Conservation (phyloP, 2,888 invertebrate species). For the Chalcis sispes region DNA sequence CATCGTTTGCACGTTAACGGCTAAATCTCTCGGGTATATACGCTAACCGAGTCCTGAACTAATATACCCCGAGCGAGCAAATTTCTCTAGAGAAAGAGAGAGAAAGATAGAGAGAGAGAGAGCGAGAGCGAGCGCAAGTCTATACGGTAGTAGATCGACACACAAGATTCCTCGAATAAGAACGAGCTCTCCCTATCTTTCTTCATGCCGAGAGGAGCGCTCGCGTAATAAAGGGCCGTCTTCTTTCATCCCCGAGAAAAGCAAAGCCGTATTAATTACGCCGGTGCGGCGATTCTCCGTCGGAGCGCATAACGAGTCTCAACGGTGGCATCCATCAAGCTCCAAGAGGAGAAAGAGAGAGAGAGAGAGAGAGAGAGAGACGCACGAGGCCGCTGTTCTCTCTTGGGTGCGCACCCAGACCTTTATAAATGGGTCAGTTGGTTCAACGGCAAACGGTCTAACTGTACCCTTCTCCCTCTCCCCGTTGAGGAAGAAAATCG, state of each 20-base stretch:
- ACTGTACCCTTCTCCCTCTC: constrained; percentile 57
- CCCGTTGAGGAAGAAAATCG: constrained; percentile 32
- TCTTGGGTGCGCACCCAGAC: constrained; percentile 1
- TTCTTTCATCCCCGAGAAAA: constrained; percentile 24
- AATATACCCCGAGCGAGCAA: too few relatives aligned
- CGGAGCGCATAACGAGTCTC: constrained; percentile 55
- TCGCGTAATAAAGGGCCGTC: constrained; percentile 8
- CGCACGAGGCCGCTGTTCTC: too few relatives aligned
- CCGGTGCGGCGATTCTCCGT: constrained; percentile 1
- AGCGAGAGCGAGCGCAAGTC: neutral
- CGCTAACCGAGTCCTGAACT: neutral
- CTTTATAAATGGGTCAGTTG: constrained; percentile 59
- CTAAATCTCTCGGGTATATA: constrained; percentile 15
- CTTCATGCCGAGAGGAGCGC: neutral
- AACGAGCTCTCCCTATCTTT: neutral
- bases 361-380: constrained; percentile 9
- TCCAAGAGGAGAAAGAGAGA: neutral
- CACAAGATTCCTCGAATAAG: constrained; percentile 12
- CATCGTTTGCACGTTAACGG: constrained; percentile 4
- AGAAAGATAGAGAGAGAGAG: too few relatives aligned
- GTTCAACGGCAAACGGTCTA: constrained; percentile 41
- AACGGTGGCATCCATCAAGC: constrained; percentile 54
- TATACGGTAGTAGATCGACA: neutral
- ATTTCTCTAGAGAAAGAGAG: neutral
- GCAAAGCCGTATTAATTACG: constrained; percentile 51